Conservation (phyloP, 2,113 vertebrate genomes). For the Turnix velox region DNA sequence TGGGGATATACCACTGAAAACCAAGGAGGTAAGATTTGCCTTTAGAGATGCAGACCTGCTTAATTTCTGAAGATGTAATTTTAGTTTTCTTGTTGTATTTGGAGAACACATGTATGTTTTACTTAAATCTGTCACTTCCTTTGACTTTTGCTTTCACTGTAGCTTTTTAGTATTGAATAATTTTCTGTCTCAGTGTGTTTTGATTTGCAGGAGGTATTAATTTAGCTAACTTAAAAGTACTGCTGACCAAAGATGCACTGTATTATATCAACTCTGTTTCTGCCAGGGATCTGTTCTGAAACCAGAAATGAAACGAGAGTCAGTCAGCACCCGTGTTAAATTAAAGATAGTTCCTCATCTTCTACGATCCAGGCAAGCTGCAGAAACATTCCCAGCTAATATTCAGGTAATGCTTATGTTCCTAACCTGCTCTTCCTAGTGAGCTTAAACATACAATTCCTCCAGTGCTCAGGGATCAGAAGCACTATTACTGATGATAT, state of each 20-base stretch:
- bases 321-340: slow-evolving; percentile 96
- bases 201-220: neutral
- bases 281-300: slow-evolving; percentile 86
- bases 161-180: neutral
- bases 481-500: neutral
- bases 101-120: neutral
- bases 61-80: neutral
- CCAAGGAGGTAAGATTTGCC: slow-evolving; percentile 85
- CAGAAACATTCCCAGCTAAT: slow-evolving; percentile 94
- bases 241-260: neutral
- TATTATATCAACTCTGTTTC: neutral
- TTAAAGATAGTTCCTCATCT: slow-evolving; percentile 97
- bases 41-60: neutral
- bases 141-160: neutral
- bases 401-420: slow-evolving; percentile 83
- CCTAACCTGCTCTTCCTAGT: neutral
- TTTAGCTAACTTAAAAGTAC: neutral
- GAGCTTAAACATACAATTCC: neutral
- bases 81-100: neutral
- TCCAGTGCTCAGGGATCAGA: neutral
- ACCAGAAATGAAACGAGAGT: slow-evolving; percentile 94
- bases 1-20: slow-evolving; percentile 96
- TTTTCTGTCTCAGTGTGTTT: neutral
- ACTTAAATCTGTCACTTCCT: neutral
- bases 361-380: slow-evolving; percentile 89